Evolutionary conservation across 2,797 vertebrate species (phyloP).

Genomic region (Odontamblyopus rebecca): DNA sequence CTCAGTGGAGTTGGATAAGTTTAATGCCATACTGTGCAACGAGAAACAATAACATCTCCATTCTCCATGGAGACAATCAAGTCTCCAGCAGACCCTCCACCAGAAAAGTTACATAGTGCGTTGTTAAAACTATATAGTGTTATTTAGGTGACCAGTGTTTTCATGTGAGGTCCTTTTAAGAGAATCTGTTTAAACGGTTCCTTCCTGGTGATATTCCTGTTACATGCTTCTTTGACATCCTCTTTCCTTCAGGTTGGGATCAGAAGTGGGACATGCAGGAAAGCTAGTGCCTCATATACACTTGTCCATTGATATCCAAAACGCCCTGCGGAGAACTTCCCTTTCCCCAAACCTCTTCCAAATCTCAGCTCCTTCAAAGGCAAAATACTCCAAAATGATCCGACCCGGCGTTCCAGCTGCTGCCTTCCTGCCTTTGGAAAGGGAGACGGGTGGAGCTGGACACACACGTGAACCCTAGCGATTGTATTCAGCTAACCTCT

Average conservation of each 20-base stretch:
- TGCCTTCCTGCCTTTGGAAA: slow-evolving; percentile 62
- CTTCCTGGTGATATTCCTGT: slow-evolving; percentile 59
- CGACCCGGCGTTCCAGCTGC: slow-evolving; percentile 62
- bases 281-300: slow-evolving; percentile 40
- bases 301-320: slow-evolving; percentile 63
- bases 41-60: too few species aligned
- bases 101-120: too few species aligned
- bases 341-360: slow-evolving; percentile 61
- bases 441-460: slow-evolving; percentile 53
- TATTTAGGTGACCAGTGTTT: background rate
- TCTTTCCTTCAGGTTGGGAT: slow-evolving; percentile 51
- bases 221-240: slow-evolving; percentile 54
- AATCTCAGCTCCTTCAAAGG: slow-evolving; percentile 66
- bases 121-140: background rate
- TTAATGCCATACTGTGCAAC: too few species aligned
- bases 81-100: too few species aligned
- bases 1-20: too few species aligned
- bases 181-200: slow-evolving; percentile 30
- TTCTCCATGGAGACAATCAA: too few species aligned
- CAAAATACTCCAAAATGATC: slow-evolving; percentile 36
- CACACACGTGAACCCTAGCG: slow-evolving; percentile 50
- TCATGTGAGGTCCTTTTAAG: slow-evolving; percentile 2
- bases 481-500: slow-evolving; percentile 68
- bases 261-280: slow-evolving; percentile 50
- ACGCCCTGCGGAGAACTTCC: slow-evolving; percentile 65